Base-by-base conservation (phyloP, 1,140 invertebrate species). In the Mylabris phalerata region DNA sequence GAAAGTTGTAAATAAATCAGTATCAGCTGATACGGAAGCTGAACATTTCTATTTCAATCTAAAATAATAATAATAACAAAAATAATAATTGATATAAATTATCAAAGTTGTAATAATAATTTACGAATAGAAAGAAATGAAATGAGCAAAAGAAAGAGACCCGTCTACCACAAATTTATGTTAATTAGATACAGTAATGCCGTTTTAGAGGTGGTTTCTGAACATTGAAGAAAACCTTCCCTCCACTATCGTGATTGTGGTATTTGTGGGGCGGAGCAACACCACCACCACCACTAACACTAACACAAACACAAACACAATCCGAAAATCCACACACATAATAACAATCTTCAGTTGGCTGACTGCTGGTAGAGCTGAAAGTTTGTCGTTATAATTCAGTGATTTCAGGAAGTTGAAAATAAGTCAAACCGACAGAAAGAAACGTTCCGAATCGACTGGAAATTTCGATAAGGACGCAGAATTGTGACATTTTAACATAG, bases 101-200 rank as follows among this genome's bases (percentile, higher is more conserved):
- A 32, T 32, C 32, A 32, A 32, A 32, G 32, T 32, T 32, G 32
- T 32, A 32, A 32, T 7, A 32, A 32, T 32, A 32, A 32, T 5
- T 32, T 19, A 19, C 19, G 1, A 32, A 32, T 32, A 4, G 32
- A 7, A 32, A 19, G 19, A 19, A 19, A 19, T 19, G 19, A 19
- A 19, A 19, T 19, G 32, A 32, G 32, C 7, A 64, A 65, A 59
- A 54, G 44, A 62, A 64, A 19, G 19, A 19, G 19, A 19, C 19
- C 19, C 19, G 67, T 68, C 65, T 63, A 61, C 65, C 63, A 59
- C 63, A 62, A 68, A 68, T 68, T 68, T 68, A 68, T 68, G 67
- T 54, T 67, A 67, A 67, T 67, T 58, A 61, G 65, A 68, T 68
- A 67, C 64, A 61, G 61, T 60, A 65, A 65, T 60, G 58, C 46